Evolutionary conservation across 2,888 invertebrate species (phyloP).

Genomic region (Metellina segmentata): DNA sequence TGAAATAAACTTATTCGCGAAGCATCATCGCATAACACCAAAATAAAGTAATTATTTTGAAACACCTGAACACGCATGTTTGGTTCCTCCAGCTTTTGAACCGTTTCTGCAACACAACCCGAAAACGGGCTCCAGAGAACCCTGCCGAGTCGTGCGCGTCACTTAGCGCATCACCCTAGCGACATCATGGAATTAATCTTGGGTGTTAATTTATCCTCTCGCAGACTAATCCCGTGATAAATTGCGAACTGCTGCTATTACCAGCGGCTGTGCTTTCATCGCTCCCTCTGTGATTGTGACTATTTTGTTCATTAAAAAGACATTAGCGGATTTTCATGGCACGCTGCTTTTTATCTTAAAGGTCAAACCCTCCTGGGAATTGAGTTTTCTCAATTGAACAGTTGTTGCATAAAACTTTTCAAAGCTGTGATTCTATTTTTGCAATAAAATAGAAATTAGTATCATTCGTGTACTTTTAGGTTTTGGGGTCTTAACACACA

Average conservation of each 20-base stretch:
- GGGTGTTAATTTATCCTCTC: background rate
- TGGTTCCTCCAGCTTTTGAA: background rate
- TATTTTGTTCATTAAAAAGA: background rate
- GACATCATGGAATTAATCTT: background rate
- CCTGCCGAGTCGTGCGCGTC: background rate
- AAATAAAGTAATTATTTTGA: background rate
- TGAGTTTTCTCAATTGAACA: too few relatives aligned
- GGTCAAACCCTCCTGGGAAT: background rate
- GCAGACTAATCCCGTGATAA: background rate
- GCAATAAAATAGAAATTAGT: too few relatives aligned
- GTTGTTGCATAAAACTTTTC: too few relatives aligned
- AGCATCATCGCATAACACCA: background rate
- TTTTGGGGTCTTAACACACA: too few relatives aligned
- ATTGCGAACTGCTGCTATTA: background rate
- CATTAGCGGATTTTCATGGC: background rate
- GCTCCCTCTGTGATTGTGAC: background rate
- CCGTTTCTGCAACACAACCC: background rate
- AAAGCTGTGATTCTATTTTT: too few relatives aligned
- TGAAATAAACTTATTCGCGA: background rate
- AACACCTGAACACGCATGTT: background rate
- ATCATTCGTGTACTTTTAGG: too few relatives aligned
- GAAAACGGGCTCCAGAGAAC: too few relatives aligned
- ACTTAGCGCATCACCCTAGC: background rate
- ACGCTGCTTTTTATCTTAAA: background rate
- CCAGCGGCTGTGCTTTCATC: background rate